Evolutionary conservation across 2,113 vertebrate genomes (phyloP).

Genomic region (Macquaria ambigua): DNA sequence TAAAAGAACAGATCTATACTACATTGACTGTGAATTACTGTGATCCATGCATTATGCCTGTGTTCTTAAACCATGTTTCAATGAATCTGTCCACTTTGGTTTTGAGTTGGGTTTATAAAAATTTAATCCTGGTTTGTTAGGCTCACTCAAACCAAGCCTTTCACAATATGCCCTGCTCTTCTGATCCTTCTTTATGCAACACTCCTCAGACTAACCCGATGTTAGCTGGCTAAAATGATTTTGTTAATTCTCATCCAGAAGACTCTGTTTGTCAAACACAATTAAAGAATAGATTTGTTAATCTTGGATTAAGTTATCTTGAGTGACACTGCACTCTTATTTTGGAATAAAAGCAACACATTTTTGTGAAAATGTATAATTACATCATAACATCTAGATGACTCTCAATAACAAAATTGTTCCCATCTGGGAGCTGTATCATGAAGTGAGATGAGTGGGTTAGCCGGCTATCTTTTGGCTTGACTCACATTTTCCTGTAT

Average conservation of each 20-base stretch:
- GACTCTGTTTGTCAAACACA: neutral
- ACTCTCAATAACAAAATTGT: neutral
- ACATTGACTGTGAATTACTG: neutral
- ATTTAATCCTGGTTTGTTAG: neutral
- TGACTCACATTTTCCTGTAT: neutral
- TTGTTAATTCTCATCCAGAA: neutral
- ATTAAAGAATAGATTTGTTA: neutral
- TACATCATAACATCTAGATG: neutral
- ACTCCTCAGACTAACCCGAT: neutral
- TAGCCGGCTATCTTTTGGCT: neutral
- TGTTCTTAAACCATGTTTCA: neutral
- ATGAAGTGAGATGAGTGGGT: neutral
- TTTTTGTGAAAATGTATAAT: neutral
- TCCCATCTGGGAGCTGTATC: constrained; percentile 25
- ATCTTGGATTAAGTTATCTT: neutral
- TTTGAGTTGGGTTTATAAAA: neutral
- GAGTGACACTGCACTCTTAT: neutral
- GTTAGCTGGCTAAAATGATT: neutral
- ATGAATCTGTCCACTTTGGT: neutral
- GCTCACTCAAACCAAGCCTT: neutral
- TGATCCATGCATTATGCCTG: neutral
- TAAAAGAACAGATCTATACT: neutral
- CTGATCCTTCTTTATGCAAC: neutral
- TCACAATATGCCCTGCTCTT: neutral
- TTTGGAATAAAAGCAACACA: no score